Evolutionary conservation across 1,140 invertebrate species (phyloP).

Genomic region (Euwallacea similis): DNA sequence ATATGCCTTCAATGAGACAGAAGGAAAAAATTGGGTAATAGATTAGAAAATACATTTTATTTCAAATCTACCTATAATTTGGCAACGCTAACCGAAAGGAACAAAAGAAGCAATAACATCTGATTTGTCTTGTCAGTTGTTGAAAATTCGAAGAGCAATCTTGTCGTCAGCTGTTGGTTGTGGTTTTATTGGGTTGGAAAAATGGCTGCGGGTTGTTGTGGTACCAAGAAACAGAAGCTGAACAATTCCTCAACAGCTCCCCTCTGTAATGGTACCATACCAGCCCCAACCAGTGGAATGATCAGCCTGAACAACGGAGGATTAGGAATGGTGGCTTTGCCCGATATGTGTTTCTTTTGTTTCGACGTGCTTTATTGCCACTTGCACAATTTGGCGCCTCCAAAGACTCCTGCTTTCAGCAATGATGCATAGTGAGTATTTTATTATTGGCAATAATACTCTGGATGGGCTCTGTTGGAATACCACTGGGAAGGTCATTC

Average conservation of each 20-base stretch:
- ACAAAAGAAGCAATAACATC: no score
- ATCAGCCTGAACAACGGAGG: conserved; percentile 52
- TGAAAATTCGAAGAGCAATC: background rate
- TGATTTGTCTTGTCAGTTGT: no score
- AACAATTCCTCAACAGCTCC: conserved; percentile 67
- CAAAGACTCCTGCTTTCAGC: conserved; percentile 85
- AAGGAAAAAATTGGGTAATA: no score
- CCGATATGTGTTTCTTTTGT: conserved; percentile 98
- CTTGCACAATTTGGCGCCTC: conserved; percentile 88
- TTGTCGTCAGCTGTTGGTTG: conserved; percentile 34
- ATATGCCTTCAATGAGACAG: no score
- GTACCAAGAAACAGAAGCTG: conserved; percentile 85
- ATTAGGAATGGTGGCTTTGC: conserved; percentile 72
- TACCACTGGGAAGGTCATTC: conserved; percentile 42
- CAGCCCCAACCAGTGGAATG: conserved; percentile 46
- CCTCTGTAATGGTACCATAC: conserved; percentile 56
- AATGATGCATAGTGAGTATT: conserved; percentile 92
- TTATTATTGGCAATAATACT: background rate
- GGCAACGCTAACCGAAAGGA: no score
- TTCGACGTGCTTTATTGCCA: conserved; percentile 96
- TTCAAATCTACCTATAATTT: no score
- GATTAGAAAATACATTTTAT: no score
- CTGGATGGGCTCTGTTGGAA: background rate
- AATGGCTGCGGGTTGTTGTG: conserved; percentile 87
- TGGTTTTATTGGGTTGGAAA: conserved; percentile 35